Base-by-base conservation (phyloP, 2,888 invertebrate genomes). In the Lochmaea capreae region DNA sequence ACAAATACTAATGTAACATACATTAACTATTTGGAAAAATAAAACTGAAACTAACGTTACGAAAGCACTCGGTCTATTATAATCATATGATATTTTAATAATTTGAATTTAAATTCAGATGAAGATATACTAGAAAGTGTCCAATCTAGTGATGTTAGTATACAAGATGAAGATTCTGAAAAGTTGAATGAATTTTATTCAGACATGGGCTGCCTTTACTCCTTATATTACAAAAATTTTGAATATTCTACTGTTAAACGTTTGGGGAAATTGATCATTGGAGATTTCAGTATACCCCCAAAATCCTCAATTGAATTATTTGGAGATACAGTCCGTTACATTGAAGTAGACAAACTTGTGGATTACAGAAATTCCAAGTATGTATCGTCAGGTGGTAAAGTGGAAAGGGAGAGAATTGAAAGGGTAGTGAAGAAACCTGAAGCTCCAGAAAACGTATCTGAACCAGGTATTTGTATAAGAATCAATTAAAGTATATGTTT, bases 151-250 rank as follows among this genome's bases (percentile, higher is more conserved):
- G 54, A 54, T 2, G 54, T 18, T 18, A 16, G 4, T 54, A 6
- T 54, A 18, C n/a, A 54, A 54, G 54, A 18, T 0, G 88, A 89
- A 6, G 87, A 89, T 80, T 87, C 88, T 16, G 54, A 54, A 54
- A 16, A 10, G 49, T 5, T 49, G 10, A 10, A 16, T 54, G 10
- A 88, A 78, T 92, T 91, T 85, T 92, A 92, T 82, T 87, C 89
- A 3, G 86, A 87, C 9, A 86, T 90, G 79, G 91, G 90, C 10
- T 87, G 91, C 61, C 90, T 90, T 80, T 90, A 91, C 76, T 89
- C 89, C 16, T 87, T 92, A 84, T 90, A 90, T 79, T 92, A 91
- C 81, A 79, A 81, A 52, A 79, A 85, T 0, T 88, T 92, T 67
- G 90, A 92, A 78, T 88, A 89, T 74, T 85, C 88, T 0, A 88